Conservation (phyloP, 2,797 vertebrate species). For the Semaprochilodus insignis region DNA sequence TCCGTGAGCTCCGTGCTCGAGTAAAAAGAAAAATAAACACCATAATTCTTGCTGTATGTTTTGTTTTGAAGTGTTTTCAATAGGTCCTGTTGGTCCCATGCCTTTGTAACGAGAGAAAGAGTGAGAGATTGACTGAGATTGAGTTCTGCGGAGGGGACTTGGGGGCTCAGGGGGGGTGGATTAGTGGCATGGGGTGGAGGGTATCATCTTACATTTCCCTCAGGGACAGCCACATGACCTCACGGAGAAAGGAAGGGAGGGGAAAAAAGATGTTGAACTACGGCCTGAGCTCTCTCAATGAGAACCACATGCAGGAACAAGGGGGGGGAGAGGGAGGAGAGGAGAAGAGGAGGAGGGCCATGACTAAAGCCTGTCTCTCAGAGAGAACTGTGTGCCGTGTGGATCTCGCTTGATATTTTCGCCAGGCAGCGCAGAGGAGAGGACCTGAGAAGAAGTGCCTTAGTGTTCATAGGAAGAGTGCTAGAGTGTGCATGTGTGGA, state of each 20-base stretch:
- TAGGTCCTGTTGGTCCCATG: slow-evolving; percentile 38
- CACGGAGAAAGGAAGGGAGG: slow-evolving; percentile 60
- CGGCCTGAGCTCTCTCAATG: slow-evolving; percentile 76
- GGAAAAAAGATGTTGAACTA: slow-evolving; percentile 68
- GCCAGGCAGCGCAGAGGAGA: slow-evolving; percentile 71
- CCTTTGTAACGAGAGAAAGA: slow-evolving; percentile 47
- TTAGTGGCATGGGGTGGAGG: slow-evolving; percentile 55
- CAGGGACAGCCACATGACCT: slow-evolving; percentile 75
- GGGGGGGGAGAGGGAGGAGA: slow-evolving; percentile 28
- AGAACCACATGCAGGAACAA: slow-evolving; percentile 83
- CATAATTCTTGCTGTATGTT: slow-evolving; percentile 7
- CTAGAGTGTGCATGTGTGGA: slow-evolving; percentile 29
- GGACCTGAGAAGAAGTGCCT: slow-evolving; percentile 69
- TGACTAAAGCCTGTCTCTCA: slow-evolving; percentile 68
- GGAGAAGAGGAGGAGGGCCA: slow-evolving; percentile 59
- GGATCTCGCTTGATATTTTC: slow-evolving; percentile 79
- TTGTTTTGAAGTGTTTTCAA: slow-evolving; percentile 27
- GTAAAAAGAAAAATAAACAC: slow-evolving; percentile 15
- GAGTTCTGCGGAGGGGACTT: slow-evolving; percentile 35
- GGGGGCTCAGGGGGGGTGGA: slow-evolving; percentile 49
- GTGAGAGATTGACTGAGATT: slow-evolving; percentile 45
- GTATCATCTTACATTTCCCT: slow-evolving; percentile 72
- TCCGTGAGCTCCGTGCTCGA: neutral
- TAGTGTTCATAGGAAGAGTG: slow-evolving; percentile 41
- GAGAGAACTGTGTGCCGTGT: slow-evolving; percentile 61